Base-by-base conservation (phyloP, 2,113 vertebrate species). In the Amblyornis subalaris region DNA sequence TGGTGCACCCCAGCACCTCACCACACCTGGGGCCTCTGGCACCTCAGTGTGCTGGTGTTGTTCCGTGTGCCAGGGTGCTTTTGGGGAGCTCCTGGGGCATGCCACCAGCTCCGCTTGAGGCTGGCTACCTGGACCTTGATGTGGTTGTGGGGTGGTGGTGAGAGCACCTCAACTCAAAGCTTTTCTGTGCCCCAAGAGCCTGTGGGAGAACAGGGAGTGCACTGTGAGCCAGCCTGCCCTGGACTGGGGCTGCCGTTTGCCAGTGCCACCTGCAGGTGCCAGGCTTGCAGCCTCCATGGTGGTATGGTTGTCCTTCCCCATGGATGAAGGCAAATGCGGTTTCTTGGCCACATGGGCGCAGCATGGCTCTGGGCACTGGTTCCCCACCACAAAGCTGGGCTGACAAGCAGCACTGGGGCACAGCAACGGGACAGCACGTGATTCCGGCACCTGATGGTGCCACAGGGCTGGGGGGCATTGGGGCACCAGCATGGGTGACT, bases 341-440 rank as follows among this genome's bases (percentile, higher is more conserved):
- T 76, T 71, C 20, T 31, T 3, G 16, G 28, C 35, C 45, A 9
- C 0, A 1, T 23, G 26, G 40, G 26, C 23, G 3, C 31, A 17
- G n/a, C 1, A 0, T 47, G 44, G 66, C 47, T 5, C 18, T 57
- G 67, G 25, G 25, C 25, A 11, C 15, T 0, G 0, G 70, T 38
- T 76, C 26, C 22, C 16, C 5, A n/a, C 38, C 6, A 3, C 16
- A 14, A 69, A 58, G 38, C 67, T 38, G 13, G 18, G 33, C 21
- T 57, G 61, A 35, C 0, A 1, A 64, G 54, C 6, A 53, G 40
- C 23, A 11, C 23, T 1, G 2, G 45, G 23, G 17, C 40, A 31
- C 5, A 16, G 58, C 31, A 13, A 51, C 4, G 45, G 65, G 35
- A 36, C 23, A 72, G 16, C 35, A 5, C 0, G 0, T 0, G 2